Percentiles rank a stretch among this genome's conserved stretches.
Evolutionary conservation across 2,113 vertebrate genomes (phyloP).

Genomic region (Turdus rufiventris): DNA sequence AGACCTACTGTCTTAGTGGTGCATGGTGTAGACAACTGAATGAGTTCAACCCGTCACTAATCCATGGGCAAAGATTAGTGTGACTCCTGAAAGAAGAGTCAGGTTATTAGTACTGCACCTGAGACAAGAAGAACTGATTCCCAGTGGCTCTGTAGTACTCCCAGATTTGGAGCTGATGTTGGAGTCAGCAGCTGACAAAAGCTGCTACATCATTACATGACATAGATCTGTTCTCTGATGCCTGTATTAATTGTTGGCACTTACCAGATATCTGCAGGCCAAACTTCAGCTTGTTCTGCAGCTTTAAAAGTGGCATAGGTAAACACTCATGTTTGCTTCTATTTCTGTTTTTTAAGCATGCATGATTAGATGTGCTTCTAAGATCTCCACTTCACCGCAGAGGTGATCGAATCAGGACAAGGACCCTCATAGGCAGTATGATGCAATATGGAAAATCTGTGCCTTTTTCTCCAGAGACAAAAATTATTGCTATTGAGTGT

Average conservation of each 20-base stretch:
- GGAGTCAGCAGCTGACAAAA: neutral
- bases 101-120: neutral
- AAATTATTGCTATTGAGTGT: neutral
- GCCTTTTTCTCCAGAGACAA: neutral
- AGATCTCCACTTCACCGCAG: neutral
- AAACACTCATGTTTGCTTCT: neutral
- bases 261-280: neutral
- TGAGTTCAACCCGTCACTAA: neutral
- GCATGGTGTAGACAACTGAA: neutral
- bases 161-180: neutral
- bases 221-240: neutral
- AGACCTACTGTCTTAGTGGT: neutral
- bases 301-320: neutral
- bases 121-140: neutral
- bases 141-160: neutral
- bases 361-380: neutral
- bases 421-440: neutral
- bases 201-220: neutral
- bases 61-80: fast-evolving
- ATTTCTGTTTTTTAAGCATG: neutral
- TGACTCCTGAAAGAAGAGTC: neutral
- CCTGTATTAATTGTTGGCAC: neutral
- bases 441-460: neutral
- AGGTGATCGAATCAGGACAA: neutral
- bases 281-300: neutral